Conservation (phyloP, 2,113 vertebrate genomes). For the Melospiza melodia region DNA sequence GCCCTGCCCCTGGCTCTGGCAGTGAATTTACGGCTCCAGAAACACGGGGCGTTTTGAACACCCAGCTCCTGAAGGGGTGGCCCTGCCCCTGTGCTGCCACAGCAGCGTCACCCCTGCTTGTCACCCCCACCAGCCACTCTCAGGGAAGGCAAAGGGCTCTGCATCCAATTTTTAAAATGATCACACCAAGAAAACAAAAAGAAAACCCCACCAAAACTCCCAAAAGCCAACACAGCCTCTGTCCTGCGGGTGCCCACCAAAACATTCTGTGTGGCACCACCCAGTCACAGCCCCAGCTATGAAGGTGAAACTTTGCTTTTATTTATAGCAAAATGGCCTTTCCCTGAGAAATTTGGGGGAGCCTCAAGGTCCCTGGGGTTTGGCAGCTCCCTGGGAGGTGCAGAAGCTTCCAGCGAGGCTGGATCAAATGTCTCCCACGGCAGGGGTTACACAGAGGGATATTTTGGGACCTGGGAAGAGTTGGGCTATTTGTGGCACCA, state of each 20-base stretch:
- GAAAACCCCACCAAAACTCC: not conserved
- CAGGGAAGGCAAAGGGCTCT: accelerated
- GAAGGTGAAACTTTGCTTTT: not conserved
- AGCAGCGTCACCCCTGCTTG: accelerated
- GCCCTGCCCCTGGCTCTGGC: not conserved
- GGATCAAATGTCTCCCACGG: not conserved
- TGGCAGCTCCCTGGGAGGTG: not conserved
- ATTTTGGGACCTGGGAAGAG: not conserved
- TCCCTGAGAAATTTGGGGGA: not conserved
- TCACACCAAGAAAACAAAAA: not conserved
- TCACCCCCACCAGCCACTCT: not conserved
- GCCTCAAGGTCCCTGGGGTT: not conserved
- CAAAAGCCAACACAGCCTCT: accelerated
- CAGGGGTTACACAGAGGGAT: not conserved
- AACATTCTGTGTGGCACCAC: accelerated
- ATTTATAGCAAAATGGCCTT: not conserved
- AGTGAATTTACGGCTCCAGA: not conserved
- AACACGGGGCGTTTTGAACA: not conserved
- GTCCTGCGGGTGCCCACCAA: not conserved
- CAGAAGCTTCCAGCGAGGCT: not conserved
- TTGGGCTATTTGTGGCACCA: not conserved
- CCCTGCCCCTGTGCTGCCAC: not conserved
- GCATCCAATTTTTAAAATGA: accelerated
- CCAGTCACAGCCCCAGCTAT: not conserved
- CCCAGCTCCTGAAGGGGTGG: not conserved